Evolutionary conservation across 64 coral and sea anemone species (phyloP).

Genomic region (Montipora foliosa): DNA sequence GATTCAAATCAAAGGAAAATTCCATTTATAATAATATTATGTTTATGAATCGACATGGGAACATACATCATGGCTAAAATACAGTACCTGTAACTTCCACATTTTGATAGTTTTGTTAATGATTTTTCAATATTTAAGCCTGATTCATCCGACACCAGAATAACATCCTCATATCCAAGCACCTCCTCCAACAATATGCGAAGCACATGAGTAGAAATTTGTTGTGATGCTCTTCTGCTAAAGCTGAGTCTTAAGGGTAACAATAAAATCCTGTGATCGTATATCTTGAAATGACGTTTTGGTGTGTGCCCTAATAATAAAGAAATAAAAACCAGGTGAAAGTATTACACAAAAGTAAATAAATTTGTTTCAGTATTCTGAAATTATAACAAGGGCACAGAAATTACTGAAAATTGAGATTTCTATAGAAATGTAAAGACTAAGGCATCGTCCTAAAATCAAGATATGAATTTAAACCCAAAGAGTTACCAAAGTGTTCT

Average conservation of each 20-base stretch:
- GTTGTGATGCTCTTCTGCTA: constrained; percentile 66
- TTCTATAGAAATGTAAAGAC: too few relatives aligned
- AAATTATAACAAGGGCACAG: too few relatives aligned
- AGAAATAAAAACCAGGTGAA: too few relatives aligned
- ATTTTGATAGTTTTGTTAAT: constrained; percentile 60
- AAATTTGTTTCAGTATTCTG: too few relatives aligned
- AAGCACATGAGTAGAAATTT: constrained; percentile 77
- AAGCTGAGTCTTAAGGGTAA: constrained; percentile 32
- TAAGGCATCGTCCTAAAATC: too few relatives aligned
- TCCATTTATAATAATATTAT: too few relatives aligned
- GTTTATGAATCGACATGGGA: not conserved
- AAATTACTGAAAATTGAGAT: too few relatives aligned
- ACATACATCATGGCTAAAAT: not conserved
- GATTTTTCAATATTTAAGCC: constrained; percentile 23
- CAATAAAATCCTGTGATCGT: constrained; percentile 24
- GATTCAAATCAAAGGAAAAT: too few relatives aligned
- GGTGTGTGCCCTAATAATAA: not conserved
- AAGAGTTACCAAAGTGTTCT: too few relatives aligned
- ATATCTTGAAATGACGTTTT: constrained; percentile 37
- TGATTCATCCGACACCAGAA: constrained; percentile 56
- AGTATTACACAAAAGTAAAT: too few relatives aligned
- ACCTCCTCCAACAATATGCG: constrained; percentile 83
- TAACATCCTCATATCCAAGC: constrained; percentile 79
- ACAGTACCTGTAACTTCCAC: constrained; percentile 1
- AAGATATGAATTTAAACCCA: too few relatives aligned